Base-by-base conservation (phyloP, 2,113 vertebrate species). In the Andinoacara biseriatus region DNA sequence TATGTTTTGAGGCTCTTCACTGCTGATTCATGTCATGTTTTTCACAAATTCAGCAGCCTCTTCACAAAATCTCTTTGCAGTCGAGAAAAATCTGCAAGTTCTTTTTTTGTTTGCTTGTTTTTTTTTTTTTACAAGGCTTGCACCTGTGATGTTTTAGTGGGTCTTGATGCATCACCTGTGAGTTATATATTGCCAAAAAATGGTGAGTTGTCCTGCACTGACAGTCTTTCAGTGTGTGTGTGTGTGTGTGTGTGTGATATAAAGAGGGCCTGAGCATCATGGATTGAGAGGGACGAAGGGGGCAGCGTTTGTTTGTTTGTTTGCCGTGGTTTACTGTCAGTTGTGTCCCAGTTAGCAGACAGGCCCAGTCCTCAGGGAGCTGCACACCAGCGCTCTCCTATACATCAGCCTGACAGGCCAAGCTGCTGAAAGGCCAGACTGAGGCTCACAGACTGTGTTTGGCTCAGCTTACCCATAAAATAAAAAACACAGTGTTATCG, bases 281-380 rank as follows among this genome's bases (percentile, higher is more conserved):
- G 49, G 80, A 65, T 81, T 33, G 46, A 76, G 88, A 65, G 46
- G 75, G 88, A 88, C 18, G 14, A 86, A 86, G 78, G 87, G 85
- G 81, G 78, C 79, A 85, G 82, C 76, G 85, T 63, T 22, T 83
- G 88, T 89, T 91, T 69, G 38, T 46, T 91, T 69, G 40, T 49
- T 91, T 69, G 89, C 91, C 86, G 90, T 92, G 90, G 92, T 94
- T 94, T 91, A 93, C 91, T 94, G 93, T 95, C 93, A 92, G 91
- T 92, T 59, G 91, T 92, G 92, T 95, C 94, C 94, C 94, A 94
- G 93, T 95, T 96, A 93, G 94, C 89, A 94, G 93, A 92, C 91
- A 93, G 91, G 90, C 90, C 85, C n/a, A 83, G 82, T 94, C 94
- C 89, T 88, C 58, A 2, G 93, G 92, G 94, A 95, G 83, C 90